Conservation (phyloP, 2,797 vertebrate genomes). For the Podarcis lilfordi region DNA sequence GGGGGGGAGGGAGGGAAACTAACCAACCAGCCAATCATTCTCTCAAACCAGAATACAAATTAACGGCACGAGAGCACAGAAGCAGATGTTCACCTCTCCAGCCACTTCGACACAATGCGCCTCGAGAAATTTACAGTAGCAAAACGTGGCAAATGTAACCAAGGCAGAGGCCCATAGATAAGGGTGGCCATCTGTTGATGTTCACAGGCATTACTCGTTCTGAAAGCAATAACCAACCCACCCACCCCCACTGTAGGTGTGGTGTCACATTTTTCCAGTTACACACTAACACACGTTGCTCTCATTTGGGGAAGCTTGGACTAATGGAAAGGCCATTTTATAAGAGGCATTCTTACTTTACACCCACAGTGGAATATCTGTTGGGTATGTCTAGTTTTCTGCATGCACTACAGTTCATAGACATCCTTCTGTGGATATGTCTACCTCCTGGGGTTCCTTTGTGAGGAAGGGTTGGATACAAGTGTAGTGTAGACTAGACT, state of each 20-base stretch:
- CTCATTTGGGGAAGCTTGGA: neutral
- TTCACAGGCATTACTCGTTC: neutral
- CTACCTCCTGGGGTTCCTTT: no score
- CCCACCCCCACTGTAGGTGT: neutral
- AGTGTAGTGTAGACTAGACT: no score
- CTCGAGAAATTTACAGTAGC: neutral
- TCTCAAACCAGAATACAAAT: neutral
- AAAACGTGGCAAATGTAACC: neutral
- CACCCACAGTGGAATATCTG: neutral
- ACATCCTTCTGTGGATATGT: no score
- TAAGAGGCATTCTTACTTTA: no score
- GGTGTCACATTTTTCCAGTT: neutral
- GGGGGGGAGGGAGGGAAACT: neutral
- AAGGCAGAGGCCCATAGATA: neutral
- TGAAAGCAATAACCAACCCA: neutral
- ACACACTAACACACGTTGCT: neutral
- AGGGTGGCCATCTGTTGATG: neutral
- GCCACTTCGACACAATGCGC: neutral
- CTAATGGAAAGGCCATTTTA: no score
- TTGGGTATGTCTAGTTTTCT: neutral
- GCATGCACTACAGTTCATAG: no score
- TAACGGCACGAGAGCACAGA: neutral
- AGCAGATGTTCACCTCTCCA: neutral
- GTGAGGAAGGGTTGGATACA: no score
- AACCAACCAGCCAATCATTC: neutral